These are phyloP conservation scores for Drosophila navojoa DNA, from an alignment of 1,140 invertebrate genomes.

Conservation along the genomic window DNA sequence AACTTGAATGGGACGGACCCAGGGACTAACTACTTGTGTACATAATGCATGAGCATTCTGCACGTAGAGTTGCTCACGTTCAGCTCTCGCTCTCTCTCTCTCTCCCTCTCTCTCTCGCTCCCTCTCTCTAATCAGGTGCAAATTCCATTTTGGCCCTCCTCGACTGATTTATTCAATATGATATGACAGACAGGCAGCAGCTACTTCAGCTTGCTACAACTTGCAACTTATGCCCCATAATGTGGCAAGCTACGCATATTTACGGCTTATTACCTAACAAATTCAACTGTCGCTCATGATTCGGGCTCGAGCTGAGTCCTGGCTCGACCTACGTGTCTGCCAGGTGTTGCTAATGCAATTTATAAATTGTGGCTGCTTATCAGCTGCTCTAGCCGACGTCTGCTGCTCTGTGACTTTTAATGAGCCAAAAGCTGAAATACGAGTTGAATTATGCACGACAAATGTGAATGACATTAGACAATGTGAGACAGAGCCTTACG, in stretches of 20 bases:
- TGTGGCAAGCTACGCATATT: slow-evolving; percentile 32
- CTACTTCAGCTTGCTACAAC: slow-evolving; percentile 4
- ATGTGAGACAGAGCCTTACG: no score
- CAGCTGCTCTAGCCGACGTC: slow-evolving; percentile 2
- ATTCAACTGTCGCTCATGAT: slow-evolving; percentile 67
- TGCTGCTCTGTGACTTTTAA: neutral
- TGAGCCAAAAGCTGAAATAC: slow-evolving; percentile 16
- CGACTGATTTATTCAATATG: slow-evolving; percentile 73
- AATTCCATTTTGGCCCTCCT: slow-evolving; percentile 58
- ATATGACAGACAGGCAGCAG: slow-evolving; percentile 43
- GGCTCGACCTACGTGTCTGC: neutral
- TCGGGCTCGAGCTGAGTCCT: slow-evolving; percentile 28
- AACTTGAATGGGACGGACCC: neutral
- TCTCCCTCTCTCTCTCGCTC: no score
- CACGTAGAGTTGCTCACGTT: slow-evolving; percentile 48
- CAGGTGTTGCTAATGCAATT: slow-evolving; percentile 65
- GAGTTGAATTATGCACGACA: slow-evolving; percentile 24
- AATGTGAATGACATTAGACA: slow-evolving; percentile 6
- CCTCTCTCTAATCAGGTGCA: slow-evolving; percentile 52
- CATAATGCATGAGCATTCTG: slow-evolving; percentile 41
- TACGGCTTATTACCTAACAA: slow-evolving; percentile 51
- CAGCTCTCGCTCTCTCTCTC: neutral
- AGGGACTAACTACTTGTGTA: slow-evolving; percentile 13
- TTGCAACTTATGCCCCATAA: slow-evolving; percentile 56
- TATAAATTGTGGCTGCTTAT: slow-evolving; percentile 34